A percentile compares a stretch with the other conserved stretches of the same genome.
Evolutionary conservation across 2,888 invertebrate genomes (phyloP).

Genomic region (Drosophila vallismaia): DNA sequence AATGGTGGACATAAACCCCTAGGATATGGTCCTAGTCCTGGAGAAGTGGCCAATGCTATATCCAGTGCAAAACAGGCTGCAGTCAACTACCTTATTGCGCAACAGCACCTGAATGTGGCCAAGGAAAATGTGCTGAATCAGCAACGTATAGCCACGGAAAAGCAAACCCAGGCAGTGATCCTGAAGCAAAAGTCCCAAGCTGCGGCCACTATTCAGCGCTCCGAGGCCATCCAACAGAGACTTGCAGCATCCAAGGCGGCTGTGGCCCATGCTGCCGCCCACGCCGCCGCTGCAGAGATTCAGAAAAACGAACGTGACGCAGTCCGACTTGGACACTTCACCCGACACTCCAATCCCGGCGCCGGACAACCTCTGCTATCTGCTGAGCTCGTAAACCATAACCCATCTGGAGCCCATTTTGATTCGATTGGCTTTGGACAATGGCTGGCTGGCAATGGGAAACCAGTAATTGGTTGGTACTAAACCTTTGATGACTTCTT

Average conservation of each 20-base stretch:
- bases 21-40: slow-evolving; percentile 84
- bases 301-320: slow-evolving; percentile 88
- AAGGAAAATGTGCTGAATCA: slow-evolving; percentile 89
- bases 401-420: slow-evolving; percentile 71
- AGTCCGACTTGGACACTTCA: slow-evolving; percentile 86
- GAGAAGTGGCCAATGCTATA: slow-evolving; percentile 89
- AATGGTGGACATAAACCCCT: slow-evolving; percentile 44
- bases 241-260: slow-evolving; percentile 90
- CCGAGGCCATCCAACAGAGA: slow-evolving; percentile 88
- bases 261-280: slow-evolving; percentile 88
- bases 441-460: slow-evolving; percentile 64
- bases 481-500: slow-evolving; percentile 3
- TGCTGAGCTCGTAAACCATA: slow-evolving; percentile 67
- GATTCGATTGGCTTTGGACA: slow-evolving; percentile 71
- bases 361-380: slow-evolving; percentile 81
- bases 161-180: slow-evolving; percentile 88
- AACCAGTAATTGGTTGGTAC: slow-evolving; percentile 34
- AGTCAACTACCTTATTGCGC: slow-evolving; percentile 88
- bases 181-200: slow-evolving; percentile 88
- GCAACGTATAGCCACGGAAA: slow-evolving; percentile 89
- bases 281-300: slow-evolving; percentile 89
- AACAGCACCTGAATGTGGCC: slow-evolving; percentile 89
- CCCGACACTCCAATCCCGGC: slow-evolving; percentile 86
- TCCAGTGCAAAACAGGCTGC: slow-evolving; percentile 90
- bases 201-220: slow-evolving; percentile 88